Base-by-base conservation (phyloP, 2,888 invertebrate genomes). In the Eulithis prunata region DNA sequence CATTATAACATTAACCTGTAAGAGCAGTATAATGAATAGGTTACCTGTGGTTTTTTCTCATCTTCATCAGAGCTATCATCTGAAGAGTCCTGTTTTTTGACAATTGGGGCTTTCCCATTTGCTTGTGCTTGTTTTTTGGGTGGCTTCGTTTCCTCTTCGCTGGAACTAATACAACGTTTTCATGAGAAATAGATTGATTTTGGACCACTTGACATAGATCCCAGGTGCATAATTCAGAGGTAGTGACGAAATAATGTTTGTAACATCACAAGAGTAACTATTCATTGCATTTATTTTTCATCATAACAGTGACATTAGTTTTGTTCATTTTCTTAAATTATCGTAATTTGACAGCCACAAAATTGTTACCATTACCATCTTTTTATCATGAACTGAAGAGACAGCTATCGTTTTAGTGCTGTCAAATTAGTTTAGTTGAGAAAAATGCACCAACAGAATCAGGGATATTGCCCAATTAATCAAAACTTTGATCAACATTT, bases 31-130 rank as follows among this genome's bases (percentile, higher is more conserved):
- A 4, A 51, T 21, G 13, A 51, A 13, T 21, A 10, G 1, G 21
- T 69, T 77, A 87, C 85, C 75, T 81, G 78, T 71, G 81, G 74
- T 45, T 86, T 81, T 72, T 83, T 82, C 61, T 91, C 89, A 74
- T 89, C 49, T 49, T 49, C 88, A 60, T 90, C 88, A 1, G 90
- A 91, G 64, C 87, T 89, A 53, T 91, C 90, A 47, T 89, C 89
- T 53, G 89, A 88, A 4, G 88, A 87, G n/a, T 85, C 83, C 63
- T 84, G 77, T 60, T 88, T 88, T 64, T 87, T 88, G 32, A 71
- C 70, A 47, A 77, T 77, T 1, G 85, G 79, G 73, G 74, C 74
- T 77, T 88, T 89, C 13, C 87, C 88, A 76, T 91, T 92, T 4
- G 82, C 68, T 73, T 83, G 79, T 10, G 78, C 67, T 45, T 71